Evolutionary conservation across 2,113 vertebrate species (phyloP).

Genomic region (Tichodroma muraria): DNA sequence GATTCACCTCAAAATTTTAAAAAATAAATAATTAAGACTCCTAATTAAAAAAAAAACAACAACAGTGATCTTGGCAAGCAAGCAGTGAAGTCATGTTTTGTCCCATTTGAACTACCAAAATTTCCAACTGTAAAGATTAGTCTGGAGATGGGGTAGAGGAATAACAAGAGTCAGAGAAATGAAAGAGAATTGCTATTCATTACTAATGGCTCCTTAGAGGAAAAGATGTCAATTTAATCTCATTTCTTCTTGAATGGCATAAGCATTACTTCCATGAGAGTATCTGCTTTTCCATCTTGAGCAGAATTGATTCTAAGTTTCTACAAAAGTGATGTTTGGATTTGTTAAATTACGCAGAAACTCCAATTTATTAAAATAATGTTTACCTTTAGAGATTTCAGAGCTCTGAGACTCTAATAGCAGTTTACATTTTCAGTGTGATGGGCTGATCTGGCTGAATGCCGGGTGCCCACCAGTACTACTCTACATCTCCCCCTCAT

Average conservation of each 20-base stretch:
- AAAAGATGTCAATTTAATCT: neutral
- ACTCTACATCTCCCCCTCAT: fast-evolving
- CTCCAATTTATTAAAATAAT: neutral
- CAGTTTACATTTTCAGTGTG: no score
- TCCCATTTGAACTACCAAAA: neutral
- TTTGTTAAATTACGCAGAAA: neutral
- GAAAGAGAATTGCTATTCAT: neutral
- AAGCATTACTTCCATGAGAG: neutral
- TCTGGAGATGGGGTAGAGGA: neutral
- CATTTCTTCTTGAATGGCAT: neutral
- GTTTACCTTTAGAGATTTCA: neutral
- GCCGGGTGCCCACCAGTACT: no score
- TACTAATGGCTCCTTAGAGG: neutral
- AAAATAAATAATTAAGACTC: neutral
- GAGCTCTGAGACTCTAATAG: neutral
- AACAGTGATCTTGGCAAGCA: neutral
- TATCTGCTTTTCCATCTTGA: neutral
- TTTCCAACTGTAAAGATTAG: neutral
- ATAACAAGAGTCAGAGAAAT: neutral
- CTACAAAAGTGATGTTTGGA: neutral
- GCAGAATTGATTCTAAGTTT: neutral
- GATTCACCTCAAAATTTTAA: neutral
- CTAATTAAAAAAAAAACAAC: neutral
- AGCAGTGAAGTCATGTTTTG: neutral
- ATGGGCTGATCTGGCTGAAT: neutral